Evolutionary conservation across 2,888 invertebrate genomes (phyloP).

Genomic region (Melipona beecheii): DNA sequence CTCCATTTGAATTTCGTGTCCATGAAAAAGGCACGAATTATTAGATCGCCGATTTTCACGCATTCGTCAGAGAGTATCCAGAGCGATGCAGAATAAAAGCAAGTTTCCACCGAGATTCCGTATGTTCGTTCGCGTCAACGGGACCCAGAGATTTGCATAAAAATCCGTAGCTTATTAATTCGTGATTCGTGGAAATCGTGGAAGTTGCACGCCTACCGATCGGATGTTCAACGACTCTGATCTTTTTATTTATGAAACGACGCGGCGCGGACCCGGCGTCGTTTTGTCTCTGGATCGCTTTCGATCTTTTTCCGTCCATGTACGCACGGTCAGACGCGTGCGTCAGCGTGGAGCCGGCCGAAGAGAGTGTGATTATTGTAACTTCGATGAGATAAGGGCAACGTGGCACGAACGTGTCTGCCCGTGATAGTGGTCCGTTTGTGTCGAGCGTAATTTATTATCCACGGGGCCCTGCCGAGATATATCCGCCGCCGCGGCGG

Average conservation of each 20-base stretch:
- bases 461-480: conserved; percentile 50
- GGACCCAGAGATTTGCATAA: not conserved
- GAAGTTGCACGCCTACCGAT: too few species aligned
- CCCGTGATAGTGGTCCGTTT: conserved; percentile 79
- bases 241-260: too few species aligned
- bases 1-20: too few species aligned
- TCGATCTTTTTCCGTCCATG: conserved; percentile 28
- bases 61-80: too few species aligned
- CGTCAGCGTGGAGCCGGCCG: conserved; percentile 52
- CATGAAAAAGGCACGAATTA: too few species aligned
- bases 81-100: too few species aligned
- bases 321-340: conserved; percentile 36
- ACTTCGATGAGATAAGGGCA: conserved; percentile 80
- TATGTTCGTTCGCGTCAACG: too few species aligned
- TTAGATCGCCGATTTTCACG: too few species aligned
- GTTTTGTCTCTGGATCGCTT: conserved; percentile 75
- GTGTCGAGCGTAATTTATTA: conserved; percentile 81
- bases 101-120: too few species aligned
- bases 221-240: too few species aligned
- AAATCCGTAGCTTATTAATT: not conserved
- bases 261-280: conserved; percentile 73
- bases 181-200: not conserved
- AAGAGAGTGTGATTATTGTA: conserved; percentile 78
- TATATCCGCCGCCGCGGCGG: conserved; percentile 58
- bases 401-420: conserved; percentile 80